phyloP scores from a whole-genome alignment of 2,113 vertebrate species.

The Lophochroa leadbeateri region DNA sequence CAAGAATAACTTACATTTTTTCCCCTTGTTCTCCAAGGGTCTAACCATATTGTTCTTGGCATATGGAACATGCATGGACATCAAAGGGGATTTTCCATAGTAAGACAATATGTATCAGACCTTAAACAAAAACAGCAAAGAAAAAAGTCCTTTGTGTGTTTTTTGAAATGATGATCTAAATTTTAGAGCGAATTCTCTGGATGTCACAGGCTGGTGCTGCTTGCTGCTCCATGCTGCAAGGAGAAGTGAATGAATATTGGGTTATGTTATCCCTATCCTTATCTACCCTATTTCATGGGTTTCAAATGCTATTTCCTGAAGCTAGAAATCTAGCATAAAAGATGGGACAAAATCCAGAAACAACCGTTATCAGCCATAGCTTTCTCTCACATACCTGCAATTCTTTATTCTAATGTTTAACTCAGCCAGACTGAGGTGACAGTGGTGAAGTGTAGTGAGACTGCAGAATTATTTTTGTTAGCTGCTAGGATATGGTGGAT shows the following conservation, averaged over 20 bases:
- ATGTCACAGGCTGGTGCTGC: not conserved
- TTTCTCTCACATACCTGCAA: not conserved
- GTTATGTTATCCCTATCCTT: not conserved
- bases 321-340: not conserved
- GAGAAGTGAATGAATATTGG: not conserved
- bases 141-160: not conserved
- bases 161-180: not conserved
- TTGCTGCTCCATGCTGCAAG: not conserved
- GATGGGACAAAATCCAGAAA: conserved; percentile 9
- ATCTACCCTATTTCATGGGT: not conserved
- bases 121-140: not conserved
- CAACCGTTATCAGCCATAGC: not conserved
- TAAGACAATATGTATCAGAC: not conserved
- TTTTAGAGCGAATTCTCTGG: not conserved
- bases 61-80: not conserved
- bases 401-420: conserved; percentile 10
- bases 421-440: conserved; percentile 8
- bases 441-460: conserved; percentile 1
- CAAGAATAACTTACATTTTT: conserved; percentile 24
- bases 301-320: conserved; percentile 29
- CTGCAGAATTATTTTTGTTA: conserved; percentile 16
- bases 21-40: not conserved
- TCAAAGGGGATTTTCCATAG: conserved; percentile 6
- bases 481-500: conserved; percentile 19
- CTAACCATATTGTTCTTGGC: conserved; percentile 1